Base-by-base conservation (phyloP, 1,140 invertebrate genomes). In the Paraescarpia echinospica region DNA sequence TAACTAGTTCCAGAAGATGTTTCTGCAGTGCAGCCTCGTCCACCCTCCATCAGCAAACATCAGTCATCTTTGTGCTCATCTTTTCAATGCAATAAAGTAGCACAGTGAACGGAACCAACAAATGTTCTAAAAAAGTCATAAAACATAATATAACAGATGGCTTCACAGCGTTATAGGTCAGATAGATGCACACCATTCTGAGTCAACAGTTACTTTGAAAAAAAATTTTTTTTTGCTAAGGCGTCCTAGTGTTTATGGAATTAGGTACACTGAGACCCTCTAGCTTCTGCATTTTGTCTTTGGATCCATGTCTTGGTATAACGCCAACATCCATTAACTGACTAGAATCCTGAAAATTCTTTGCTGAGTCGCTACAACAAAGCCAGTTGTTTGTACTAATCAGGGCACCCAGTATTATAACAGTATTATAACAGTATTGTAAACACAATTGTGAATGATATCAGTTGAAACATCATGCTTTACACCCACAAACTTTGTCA, bases 161-260 rank as follows among this genome's bases (percentile, higher is more conserved):
- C 59, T 77, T 77, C 59, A 77, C 12, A 77, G 14, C 14, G 22
- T 12, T 77, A 27, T 27, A 77, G 59, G 59, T 77, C 59, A 77
- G 59, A 77, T 77, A 31, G 18, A 27, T 18, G 59, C 59, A 77
- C 59, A 4, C 59, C 22, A 22, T 77, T 77, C 59, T 18, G 59
- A 77, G 59, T 77, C 59, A 77, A 77, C 22, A 77, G 59, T 77
- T 77, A 77, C 59, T 77, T 77, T 77, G 59, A 77, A 77, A 77
- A 77, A 77, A 27, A 18, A 77, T 4, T 27, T 6, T 8, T 51
- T 27, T 77, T 77, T 27, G 59, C 27, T 4, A 77, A 77, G 27
- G 59, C 59, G 27, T 18, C 59, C 59, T 77, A 77, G 59, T 77
- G 22, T 77, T 12, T 77, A 77, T 77, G 59, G 14, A 77, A 18